A percentile compares a stretch with the other conserved stretches of the same genome.
Conservation (phyloP, 2,797 vertebrate species). For the Vireo griseus region DNA sequence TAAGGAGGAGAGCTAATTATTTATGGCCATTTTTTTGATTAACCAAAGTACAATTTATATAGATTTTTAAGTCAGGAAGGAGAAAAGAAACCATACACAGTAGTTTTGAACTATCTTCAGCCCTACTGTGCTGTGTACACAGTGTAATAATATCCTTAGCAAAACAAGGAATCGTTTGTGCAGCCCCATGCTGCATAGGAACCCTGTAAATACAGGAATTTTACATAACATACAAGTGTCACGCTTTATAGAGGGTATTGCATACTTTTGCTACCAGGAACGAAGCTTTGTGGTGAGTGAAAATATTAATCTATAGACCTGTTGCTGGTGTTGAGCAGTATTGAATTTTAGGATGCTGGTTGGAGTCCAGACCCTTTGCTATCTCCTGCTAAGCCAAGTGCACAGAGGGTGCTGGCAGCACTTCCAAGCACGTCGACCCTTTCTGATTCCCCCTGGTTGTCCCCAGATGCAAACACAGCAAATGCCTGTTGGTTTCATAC, state of each 20-base stretch:
- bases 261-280: slow-evolving; percentile 7
- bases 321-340: background rate
- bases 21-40: background rate
- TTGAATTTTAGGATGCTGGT: background rate
- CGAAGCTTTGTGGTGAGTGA: background rate
- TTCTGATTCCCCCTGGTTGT: background rate
- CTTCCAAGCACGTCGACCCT: background rate
- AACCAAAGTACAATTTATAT: background rate
- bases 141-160: slow-evolving; percentile 41
- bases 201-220: slow-evolving; percentile 37
- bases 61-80: background rate
- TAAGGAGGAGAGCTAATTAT: background rate
- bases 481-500: background rate
- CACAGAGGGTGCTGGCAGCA: background rate
- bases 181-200: slow-evolving; percentile 14
- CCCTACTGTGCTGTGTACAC: background rate
- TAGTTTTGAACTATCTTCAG: slow-evolving; percentile 16
- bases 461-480: fast-evolving
- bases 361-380: background rate
- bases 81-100: background rate
- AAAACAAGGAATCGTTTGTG: slow-evolving; percentile 36
- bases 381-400: background rate
- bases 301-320: background rate
- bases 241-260: background rate
- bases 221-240: background rate